Base-by-base conservation (phyloP, 2,888 invertebrate genomes). In the Microplitis manilae region DNA sequence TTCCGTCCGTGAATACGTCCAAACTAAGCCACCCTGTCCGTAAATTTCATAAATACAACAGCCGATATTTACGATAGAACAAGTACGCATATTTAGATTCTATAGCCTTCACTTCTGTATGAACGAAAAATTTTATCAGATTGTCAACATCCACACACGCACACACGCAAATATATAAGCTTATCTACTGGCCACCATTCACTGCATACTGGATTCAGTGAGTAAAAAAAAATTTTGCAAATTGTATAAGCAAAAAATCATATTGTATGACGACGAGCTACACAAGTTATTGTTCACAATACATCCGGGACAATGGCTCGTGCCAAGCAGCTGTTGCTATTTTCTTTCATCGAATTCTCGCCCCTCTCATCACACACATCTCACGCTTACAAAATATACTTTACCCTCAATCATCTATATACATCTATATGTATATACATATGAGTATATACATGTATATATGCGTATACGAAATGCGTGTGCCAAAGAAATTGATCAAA, bases 401-500 rank as follows among this genome's bases (percentile, higher is more conserved):
- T 70, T 68, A 76, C 76, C 40, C 74, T 77, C 61, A n/a, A 59
- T 38, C 62, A 74, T 30, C 2, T 30, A 30, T 30, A 30, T 30
- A 30, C 30, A 30, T 2, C 2, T 30, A 30, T 30, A 30, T 30
- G 30, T 50, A 50, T 50, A 50, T 50, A 7, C 50, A 50, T 50
- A 9, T 50, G 50, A 2, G 50, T 50, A 50, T 50, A 9, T 8
- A 50, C 6, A 6, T 50, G 9, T 50, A 13, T 50, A 13, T 50
- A 65, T 64, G 40, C 60, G 68, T 64, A 50, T 4, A 50, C 50
- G 13, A 50, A 50, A 50, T 50, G 75, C 75, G 79, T 71, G 75
- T 75, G 74, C 72, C 69, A 71, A 61, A 67, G 81, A 82, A 85
- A 86, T 85, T 85, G 83, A 86, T 87, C 84, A 84, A 85, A 85